Evolutionary conservation across 2,888 invertebrate genomes (phyloP), one percentile per base, ranked within the genome.

Genomic region (Lasioglossum marginatum): DNA sequence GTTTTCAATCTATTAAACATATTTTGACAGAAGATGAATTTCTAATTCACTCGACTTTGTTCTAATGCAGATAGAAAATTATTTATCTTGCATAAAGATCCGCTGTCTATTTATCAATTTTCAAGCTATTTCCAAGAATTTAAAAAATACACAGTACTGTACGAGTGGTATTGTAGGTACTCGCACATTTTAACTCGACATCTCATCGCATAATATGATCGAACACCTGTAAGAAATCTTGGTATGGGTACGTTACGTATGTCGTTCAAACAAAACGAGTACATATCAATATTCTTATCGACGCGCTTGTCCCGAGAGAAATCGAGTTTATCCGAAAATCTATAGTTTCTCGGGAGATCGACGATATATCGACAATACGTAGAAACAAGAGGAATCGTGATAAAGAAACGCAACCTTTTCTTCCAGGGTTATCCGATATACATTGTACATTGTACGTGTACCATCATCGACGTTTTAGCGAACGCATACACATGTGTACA

Each of bases 281-380:
- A 57, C n/a, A n/a, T 37, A 68, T 37, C 68, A 37, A 68, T 68
- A 68, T 19, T 34, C 23, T 68, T 37, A 68, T 68, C 68, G 34
- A 68, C 68, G 68, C 68, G 10, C 68, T 1, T 63, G 19, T 34
- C 16, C 63, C 31, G 31, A 63, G 19, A 63, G 31, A 63, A 14
- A 63, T 63, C 19, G 16, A 34, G 31, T 63, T 63, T 63, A 63
- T 63, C 31, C 6, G 31, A 63, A 34, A 63, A 31, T 8, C 6
- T 16, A 19, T 63, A 57, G n/a, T 57, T 57, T 57, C n/a, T 57
- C 52, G 52, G 52, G 12, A n/a, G 57, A 57, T 57, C 57, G 57
- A n/a, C 12, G 3, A 52, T 8, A 23, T 3, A 52, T 23, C 2
- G 8, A 8, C 23, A 8, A 63, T 31, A 31, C 2, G 63, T 63